Percentiles rank a stretch among this genome's conserved stretches.
Evolutionary conservation across 53 echinoderm and acorn worm genomes (phyloP).

Genomic region (Holothuria leucospilota): DNA sequence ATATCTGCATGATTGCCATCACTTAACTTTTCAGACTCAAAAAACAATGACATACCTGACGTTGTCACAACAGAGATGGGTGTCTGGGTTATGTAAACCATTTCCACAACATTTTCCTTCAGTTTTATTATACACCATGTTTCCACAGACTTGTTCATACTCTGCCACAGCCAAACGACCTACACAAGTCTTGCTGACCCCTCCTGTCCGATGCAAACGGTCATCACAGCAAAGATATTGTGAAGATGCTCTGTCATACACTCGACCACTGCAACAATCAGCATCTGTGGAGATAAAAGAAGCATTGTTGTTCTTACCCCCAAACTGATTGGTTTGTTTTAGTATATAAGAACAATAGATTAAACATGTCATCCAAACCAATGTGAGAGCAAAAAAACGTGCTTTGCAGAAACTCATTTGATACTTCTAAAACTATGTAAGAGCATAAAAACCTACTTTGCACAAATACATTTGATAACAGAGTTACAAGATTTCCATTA

Average conservation of each 20-base stretch:
- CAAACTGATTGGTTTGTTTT: no score
- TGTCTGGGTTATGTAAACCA: background rate
- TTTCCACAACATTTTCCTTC: slow-evolving; percentile 16
- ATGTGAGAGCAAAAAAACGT: no score
- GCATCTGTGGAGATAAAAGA: slow-evolving; percentile 1
- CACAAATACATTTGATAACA: no score
- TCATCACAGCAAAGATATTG: slow-evolving; percentile 9
- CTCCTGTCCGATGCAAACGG: background rate
- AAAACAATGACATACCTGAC: slow-evolving; percentile 9
- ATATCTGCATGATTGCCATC: no score
- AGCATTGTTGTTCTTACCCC: background rate
- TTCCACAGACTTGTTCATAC: slow-evolving; percentile 21
- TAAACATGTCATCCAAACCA: no score
- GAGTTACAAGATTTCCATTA: no score
- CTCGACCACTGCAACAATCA: background rate
- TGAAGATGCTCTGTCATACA: background rate
- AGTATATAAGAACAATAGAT: no score
- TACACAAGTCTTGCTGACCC: background rate
- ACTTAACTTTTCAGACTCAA: background rate
- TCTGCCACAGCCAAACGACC: slow-evolving; percentile 19
- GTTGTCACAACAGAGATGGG: slow-evolving; percentile 17
- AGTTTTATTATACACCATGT: background rate
- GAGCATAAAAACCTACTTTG: no score
- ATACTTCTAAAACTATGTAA: no score
- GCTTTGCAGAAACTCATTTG: no score